Evolutionary conservation across 2,797 vertebrate genomes (phyloP), one percentile per base, ranked within the genome.

Genomic region (Emydoidea blandingii): DNA sequence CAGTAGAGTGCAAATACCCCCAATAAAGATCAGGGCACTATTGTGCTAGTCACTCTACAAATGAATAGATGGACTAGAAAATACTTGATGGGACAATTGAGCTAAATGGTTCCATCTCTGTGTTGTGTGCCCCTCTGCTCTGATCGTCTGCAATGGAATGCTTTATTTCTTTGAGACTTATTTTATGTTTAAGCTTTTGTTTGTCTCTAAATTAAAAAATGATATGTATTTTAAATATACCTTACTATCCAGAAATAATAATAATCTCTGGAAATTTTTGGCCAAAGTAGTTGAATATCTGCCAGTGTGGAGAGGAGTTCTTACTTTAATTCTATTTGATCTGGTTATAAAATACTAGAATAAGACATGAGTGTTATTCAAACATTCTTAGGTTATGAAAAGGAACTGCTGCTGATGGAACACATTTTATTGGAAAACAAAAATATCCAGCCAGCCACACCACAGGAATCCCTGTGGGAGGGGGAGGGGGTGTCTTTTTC

Each of bases 171-270:
- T 78, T 84, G 88, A 85, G 49, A 72, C 31, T 18, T 18, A 14
- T 18, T 79, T 79, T 9, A 25, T 54, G 85, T 57, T 37, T 62
- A 29, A 31, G 8, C 27, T 5, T 85, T 1, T 59, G 7, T 49
- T 4, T 18, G 34, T n/a, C 65, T n/a, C 65, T 44, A 37, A 21
- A 72, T 37, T 78, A 82, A 31, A 34, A 76, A 41, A 72, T 62
- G 7, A 8, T 62, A 62, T 72, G 9, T 72, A 37, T 72, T 72
- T 72, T 62, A 62, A 34, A 62, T 62, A 16, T 34, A 62, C 14
- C 12, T 62, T 62, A 31, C 59, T 62, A 62, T 62, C 31, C 59
- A 62, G 59, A 31, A 62, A 65, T 0, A 0, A 3, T 16, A 29
- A 34, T 25, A 7, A 91, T 82, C 8, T 76, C 29, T 86, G 56